Conservation (phyloP, 2,888 invertebrate species). For the Polietes domitor region DNA sequence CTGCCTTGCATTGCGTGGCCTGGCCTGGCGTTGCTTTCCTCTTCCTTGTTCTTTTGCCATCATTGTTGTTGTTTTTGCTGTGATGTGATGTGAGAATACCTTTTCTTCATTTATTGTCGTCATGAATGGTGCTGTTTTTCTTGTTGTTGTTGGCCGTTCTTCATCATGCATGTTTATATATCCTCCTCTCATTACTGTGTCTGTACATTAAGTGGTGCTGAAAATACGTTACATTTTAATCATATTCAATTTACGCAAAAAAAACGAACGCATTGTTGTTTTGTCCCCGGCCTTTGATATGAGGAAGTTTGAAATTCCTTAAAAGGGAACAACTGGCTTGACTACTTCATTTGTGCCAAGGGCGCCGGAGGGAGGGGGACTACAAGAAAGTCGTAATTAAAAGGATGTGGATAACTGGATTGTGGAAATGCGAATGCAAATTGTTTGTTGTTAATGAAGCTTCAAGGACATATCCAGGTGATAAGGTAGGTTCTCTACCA, state of each 20-base stretch:
- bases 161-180: not conserved
- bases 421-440: too few relatives aligned
- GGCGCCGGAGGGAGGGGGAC: too few relatives aligned
- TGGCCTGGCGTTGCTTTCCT: too few relatives aligned
- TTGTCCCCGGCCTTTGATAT: not conserved
- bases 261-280: not conserved
- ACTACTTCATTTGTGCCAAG: too few relatives aligned
- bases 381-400: too few relatives aligned
- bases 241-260: constrained; percentile 30
- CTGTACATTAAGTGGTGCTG: constrained; percentile 54
- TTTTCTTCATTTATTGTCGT: not conserved
- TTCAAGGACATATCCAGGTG: too few relatives aligned
- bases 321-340: too few relatives aligned
- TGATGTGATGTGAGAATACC: not conserved
- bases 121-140: not conserved
- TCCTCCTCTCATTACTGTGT: not conserved
- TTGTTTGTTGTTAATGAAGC: too few relatives aligned
- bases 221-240: constrained; percentile 63
- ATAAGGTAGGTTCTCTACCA: too few relatives aligned
- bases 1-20: too few relatives aligned
- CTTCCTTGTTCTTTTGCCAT: not conserved
- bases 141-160: not conserved
- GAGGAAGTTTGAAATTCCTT: not conserved
- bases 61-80: not conserved
- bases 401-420: too few relatives aligned